phyloP scores from a whole-genome alignment of 1,140 invertebrate genomes.

The Brachionus angularis region DNA sequence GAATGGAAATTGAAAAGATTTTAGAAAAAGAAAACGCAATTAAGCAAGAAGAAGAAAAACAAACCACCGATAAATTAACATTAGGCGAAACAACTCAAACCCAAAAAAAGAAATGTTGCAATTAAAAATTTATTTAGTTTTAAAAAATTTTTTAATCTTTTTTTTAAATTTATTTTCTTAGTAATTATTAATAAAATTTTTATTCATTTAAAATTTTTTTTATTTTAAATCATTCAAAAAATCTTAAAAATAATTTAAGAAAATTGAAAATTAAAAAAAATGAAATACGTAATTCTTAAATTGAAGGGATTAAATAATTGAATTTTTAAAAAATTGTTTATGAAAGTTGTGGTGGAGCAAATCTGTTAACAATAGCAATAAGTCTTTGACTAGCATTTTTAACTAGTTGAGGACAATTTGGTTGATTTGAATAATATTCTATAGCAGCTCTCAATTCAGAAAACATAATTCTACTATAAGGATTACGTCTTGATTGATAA shows the following conservation, averaged over 20 bases:
- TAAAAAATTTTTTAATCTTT: not conserved
- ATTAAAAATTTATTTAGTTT: not conserved
- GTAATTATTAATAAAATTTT: not conserved
- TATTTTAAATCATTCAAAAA: too few relatives aligned
- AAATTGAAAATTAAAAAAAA: too few relatives aligned
- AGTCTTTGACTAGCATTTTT: constrained; percentile 59
- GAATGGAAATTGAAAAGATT: constrained; percentile 4
- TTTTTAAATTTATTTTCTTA: not conserved
- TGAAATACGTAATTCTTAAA: too few relatives aligned
- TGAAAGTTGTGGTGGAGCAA: constrained; percentile 62
- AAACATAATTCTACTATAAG: constrained; percentile 83
- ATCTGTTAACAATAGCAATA: constrained; percentile 64
- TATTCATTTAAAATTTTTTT: not conserved
- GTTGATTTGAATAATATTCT: constrained; percentile 64
- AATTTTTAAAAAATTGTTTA: not conserved
- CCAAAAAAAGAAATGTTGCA: constrained; percentile 28
- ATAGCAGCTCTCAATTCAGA: constrained; percentile 67
- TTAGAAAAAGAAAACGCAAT: constrained; percentile 30
- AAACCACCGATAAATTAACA: constrained; percentile 25
- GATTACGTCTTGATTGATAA: constrained; percentile 85
- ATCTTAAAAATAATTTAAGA: too few relatives aligned
- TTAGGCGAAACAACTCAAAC: not conserved
- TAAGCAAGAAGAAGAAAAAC: constrained; percentile 27
- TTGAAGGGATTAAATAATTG: too few relatives aligned
- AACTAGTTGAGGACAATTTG: constrained; percentile 64